Percentiles rank a stretch among this genome's conserved stretches.
Conservation (phyloP, 2,888 invertebrate genomes). For the Drepana falcataria region DNA sequence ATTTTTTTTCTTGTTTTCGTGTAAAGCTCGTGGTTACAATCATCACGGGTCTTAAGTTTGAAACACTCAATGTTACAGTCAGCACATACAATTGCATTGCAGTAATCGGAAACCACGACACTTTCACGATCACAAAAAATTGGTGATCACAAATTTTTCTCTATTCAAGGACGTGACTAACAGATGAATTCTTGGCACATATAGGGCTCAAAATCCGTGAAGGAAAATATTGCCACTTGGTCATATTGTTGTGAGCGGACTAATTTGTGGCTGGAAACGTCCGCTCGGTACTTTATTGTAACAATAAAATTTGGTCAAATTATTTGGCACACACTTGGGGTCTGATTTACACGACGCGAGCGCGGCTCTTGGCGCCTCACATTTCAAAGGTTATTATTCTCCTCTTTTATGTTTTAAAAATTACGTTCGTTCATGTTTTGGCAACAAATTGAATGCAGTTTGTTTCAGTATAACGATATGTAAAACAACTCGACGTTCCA, state of each 20-base stretch:
- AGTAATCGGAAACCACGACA: too few relatives aligned
- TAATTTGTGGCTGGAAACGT: constrained; percentile 55
- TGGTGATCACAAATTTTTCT: too few relatives aligned
- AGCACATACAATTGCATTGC: too few relatives aligned
- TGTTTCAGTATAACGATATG: constrained; percentile 2
- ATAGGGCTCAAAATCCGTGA: constrained; percentile 11
- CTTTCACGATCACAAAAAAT: too few relatives aligned
- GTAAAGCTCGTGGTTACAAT: too few relatives aligned
- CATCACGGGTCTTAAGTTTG: too few relatives aligned
- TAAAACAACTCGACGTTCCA: neutral
- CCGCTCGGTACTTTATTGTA: constrained; percentile 52
- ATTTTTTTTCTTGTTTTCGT: too few relatives aligned
- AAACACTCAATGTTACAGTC: too few relatives aligned
- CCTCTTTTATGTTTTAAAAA: constrained; percentile 14
- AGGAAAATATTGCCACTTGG: constrained; percentile 19
- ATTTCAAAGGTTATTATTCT: constrained; percentile 30
- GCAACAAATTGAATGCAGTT: neutral
- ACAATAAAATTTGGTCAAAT: constrained; percentile 56
- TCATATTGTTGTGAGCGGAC: constrained; percentile 44
- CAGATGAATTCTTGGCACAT: neutral
- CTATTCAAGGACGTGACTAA: too few relatives aligned
- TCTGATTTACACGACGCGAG: constrained; percentile 43
- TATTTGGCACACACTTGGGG: constrained; percentile 46
- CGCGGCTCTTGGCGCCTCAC: constrained; percentile 28
- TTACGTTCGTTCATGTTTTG: constrained; percentile 13